These are phyloP conservation scores for Eudemis profundana DNA, from an alignment of 2,888 invertebrate genomes.

Conservation along the genomic window DNA sequence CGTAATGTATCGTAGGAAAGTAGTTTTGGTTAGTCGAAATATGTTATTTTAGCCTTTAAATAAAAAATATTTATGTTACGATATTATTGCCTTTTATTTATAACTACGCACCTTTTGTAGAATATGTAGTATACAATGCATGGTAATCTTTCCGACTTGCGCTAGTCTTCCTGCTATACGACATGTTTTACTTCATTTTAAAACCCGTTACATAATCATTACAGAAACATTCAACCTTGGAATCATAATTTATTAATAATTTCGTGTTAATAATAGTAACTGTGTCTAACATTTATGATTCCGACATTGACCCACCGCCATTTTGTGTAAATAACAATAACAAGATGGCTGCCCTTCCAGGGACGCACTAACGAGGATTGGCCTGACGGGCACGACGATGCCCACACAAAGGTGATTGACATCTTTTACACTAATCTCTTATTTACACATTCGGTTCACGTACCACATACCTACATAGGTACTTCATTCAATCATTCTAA, in stretches of 20 bases:
- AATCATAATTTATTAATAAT: constrained; percentile 32
- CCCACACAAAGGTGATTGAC: constrained; percentile 80
- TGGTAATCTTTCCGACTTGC: constrained; percentile 44
- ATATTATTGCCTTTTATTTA: constrained; percentile 57
- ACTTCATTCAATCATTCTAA: not conserved
- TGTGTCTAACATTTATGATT: constrained; percentile 51
- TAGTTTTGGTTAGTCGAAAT: constrained; percentile 35
- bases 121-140: constrained; percentile 48
- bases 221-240: constrained; percentile 15
- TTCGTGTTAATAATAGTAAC: constrained; percentile 26
- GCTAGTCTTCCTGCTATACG: constrained; percentile 20
- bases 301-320: constrained; percentile 55
- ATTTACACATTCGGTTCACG: constrained; percentile 34
- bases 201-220: constrained; percentile 30
- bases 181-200: constrained; percentile 33
- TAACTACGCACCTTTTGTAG: constrained; percentile 47
- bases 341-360: constrained; percentile 77
- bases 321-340: constrained; percentile 78
- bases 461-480: too few species aligned
- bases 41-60: constrained; percentile 51
- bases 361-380: constrained; percentile 78
- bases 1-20: constrained; percentile 34
- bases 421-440: constrained; percentile 50
- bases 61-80: constrained; percentile 61
- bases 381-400: constrained; percentile 80